Evolutionary conservation across 2,113 vertebrate genomes (phyloP).

Genomic region (Bufo bufo): DNA sequence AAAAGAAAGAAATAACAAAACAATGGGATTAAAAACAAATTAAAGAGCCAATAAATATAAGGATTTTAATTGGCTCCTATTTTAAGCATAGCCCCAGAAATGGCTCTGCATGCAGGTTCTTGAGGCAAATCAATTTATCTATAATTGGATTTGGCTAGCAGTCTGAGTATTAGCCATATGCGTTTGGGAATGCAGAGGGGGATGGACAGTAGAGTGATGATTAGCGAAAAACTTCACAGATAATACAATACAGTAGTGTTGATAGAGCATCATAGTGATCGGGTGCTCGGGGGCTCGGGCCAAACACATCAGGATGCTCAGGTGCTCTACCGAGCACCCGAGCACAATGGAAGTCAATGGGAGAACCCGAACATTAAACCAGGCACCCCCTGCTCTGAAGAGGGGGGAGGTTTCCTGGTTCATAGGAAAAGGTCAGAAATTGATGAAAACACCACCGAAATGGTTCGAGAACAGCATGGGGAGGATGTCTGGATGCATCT

Average conservation of each 20-base stretch:
- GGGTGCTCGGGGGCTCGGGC: no score
- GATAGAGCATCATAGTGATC: no score
- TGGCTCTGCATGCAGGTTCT: conserved; percentile 25
- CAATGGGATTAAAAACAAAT: conserved; percentile 50
- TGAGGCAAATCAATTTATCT: conserved; percentile 50
- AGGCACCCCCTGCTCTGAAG: no score
- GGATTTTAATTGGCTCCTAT: conserved; percentile 45
- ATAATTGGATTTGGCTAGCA: conserved; percentile 54
- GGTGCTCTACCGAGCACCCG: no score
- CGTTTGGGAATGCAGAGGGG: background rate
- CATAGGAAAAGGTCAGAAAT: no score
- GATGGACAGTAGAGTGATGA: conserved; percentile 4
- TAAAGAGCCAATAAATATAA: conserved; percentile 46
- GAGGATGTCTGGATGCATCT: no score
- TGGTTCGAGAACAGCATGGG: no score
- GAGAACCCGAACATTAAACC: no score
- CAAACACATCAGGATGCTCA: no score
- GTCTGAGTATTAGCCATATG: conserved; percentile 23
- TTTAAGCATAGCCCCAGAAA: conserved; percentile 43
- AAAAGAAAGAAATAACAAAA: background rate
- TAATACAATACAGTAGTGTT: background rate
- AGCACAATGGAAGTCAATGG: no score
- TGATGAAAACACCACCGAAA: no score
- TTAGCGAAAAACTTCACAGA: background rate
- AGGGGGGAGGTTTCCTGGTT: no score